Base-by-base conservation (phyloP, 1,140 invertebrate species). In the Lysiphlebus fabarum region DNA sequence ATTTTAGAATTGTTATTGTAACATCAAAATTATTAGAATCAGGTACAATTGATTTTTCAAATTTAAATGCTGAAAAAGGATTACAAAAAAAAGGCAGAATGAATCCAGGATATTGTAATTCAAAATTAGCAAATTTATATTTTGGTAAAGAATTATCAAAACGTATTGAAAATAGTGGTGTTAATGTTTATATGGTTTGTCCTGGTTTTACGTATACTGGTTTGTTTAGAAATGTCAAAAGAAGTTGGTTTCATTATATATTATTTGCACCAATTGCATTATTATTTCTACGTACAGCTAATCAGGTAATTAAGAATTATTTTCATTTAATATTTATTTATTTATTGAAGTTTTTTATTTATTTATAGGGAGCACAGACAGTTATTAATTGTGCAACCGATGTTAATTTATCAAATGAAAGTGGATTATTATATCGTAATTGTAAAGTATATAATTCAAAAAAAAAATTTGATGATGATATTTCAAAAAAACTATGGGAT, bases 161-260 rank as follows among this genome's bases (percentile, higher is more conserved):
- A 45, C 79, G 81, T 62, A 69, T 82, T 6, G 71, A 82, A 68
- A 82, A 81, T 26, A 78, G 74, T 37, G 85, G 84, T 41, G 81
- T 93, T 8, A 85, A 84, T 62, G 87, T 90, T 5, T 89, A 90
- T 69, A 83, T 85, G 41, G 82, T 90, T 50, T 92, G 92, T 68
- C 93, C 93, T 17, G 93, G 93, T 34, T 91, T 93, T 71, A 89
- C 89, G 17, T 90, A 89, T 57, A 93, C 92, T 1, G 85, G 86
- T 56, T 76, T 90, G 61, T 89, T 85, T 66, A 86, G 91, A 68
- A 74, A 90, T 66, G 82, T 86, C 6, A 78, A 80, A 53, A 71
- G 88, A 47, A 84, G 80, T 68, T 90, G 87, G 84, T 87, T 88
- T 65, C 85, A 89, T 65, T 87, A 86, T 61, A 77, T 91, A 26